Evolutionary conservation across 2,113 vertebrate species (phyloP).

Genomic region (Tiliqua scincoides): DNA sequence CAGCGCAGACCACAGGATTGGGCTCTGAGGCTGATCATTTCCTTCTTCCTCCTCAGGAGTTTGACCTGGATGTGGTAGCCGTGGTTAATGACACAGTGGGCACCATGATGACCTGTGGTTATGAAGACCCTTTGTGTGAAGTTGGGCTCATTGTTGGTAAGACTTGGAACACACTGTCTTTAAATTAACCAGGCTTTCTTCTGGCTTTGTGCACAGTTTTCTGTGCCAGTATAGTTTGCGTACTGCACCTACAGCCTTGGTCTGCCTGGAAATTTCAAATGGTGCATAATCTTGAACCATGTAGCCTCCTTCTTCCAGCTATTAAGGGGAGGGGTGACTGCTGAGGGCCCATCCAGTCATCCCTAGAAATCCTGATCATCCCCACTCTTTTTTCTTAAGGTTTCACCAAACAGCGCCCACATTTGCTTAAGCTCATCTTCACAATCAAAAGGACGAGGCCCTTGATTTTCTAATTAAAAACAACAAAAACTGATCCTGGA

Average conservation of each 20-base stretch:
- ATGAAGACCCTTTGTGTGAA: slow-evolving; percentile 92
- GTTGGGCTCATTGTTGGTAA: slow-evolving; percentile 95
- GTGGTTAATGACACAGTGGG: slow-evolving; percentile 97
- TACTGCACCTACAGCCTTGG: no score
- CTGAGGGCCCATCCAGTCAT: background rate
- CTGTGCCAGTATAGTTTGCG: no score
- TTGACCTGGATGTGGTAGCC: slow-evolving; percentile 92
- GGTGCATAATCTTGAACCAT: background rate
- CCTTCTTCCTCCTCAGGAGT: slow-evolving; percentile 80
- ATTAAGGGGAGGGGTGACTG: background rate
- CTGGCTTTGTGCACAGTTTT: rapidly evolving
- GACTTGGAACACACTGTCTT: background rate
- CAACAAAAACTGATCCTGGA: background rate
- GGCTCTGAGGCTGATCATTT: background rate
- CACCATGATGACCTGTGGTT: slow-evolving; percentile 98
- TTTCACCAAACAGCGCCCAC: background rate
- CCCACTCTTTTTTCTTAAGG: background rate
- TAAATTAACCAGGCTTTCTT: rapidly evolving
- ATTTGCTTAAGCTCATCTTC: background rate
- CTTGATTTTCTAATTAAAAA: background rate
- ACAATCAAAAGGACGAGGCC: background rate
- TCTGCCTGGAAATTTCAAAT: no score
- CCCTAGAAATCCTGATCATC: background rate
- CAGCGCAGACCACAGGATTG: no score
- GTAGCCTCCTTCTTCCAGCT: background rate